Evolutionary conservation across 1,140 invertebrate species (phyloP).

Genomic region (Dendroctonus valens): DNA sequence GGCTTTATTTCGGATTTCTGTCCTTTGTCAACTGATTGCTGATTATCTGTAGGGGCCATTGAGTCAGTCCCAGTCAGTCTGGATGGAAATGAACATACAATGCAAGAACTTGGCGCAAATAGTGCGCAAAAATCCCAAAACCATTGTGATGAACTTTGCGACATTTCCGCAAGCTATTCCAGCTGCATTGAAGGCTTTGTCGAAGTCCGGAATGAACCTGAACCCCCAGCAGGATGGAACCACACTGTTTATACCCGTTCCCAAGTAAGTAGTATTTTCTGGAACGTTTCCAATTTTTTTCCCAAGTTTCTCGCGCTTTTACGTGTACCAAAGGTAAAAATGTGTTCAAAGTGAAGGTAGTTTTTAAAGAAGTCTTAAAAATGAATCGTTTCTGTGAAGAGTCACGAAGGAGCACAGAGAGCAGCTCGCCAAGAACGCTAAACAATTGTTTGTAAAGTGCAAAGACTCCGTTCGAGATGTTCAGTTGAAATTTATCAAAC

Average conservation of each 20-base stretch:
- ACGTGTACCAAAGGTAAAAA: too few species aligned
- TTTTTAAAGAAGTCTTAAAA: constrained; percentile 2
- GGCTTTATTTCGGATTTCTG: constrained; percentile 1
- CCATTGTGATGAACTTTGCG: constrained; percentile 78
- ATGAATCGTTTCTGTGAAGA: constrained; percentile 52
- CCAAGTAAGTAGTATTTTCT: constrained; percentile 66
- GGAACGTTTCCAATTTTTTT: neutral
- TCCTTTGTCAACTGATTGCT: constrained; percentile 10
- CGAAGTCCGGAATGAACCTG: constrained; percentile 82
- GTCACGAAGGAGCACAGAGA: constrained; percentile 91
- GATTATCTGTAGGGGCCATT: constrained; percentile 61
- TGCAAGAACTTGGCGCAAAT: constrained; percentile 91
- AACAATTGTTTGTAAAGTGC: constrained; percentile 75
- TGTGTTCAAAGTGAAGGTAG: too few species aligned
- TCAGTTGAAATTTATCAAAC: constrained; percentile 72
- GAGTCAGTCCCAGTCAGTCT: constrained; percentile 73
- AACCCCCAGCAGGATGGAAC: constrained; percentile 95
- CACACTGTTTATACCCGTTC: constrained; percentile 80
- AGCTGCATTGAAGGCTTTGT: constrained; percentile 70
- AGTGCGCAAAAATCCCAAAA: constrained; percentile 80
- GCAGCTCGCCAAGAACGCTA: constrained; percentile 82
- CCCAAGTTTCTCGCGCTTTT: too few species aligned
- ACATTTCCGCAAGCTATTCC: constrained; percentile 82
- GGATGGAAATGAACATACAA: constrained; percentile 77
- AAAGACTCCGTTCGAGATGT: constrained; percentile 75